Evolutionary conservation across 2,888 invertebrate genomes (phyloP).

Genomic region (Eustalomyia histrio): DNA sequence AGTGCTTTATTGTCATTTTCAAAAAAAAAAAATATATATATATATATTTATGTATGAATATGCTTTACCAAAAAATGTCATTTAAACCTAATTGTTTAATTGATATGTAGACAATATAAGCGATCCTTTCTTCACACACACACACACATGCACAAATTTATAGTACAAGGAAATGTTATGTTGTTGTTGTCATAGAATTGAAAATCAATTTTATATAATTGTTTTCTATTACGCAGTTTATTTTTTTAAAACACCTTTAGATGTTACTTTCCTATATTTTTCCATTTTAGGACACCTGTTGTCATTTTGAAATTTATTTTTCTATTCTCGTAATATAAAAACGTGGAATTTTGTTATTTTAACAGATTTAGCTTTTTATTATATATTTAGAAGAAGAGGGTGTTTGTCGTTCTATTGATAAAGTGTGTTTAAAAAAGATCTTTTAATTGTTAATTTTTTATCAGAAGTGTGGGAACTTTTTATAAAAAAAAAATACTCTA

Average conservation of each 20-base stretch:
- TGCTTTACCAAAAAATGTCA: conserved; percentile 25
- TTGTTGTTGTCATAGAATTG: conserved; percentile 39
- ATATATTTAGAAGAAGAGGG: conserved; percentile 28
- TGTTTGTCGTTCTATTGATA: conserved; percentile 32
- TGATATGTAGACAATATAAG: conserved; percentile 35
- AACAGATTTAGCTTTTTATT: conserved; percentile 60
- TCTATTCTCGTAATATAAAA: background rate
- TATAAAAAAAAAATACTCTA: background rate
- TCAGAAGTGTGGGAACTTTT: conserved; percentile 56
- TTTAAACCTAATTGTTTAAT: conserved; percentile 56
- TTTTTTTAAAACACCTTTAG: conserved; percentile 25
- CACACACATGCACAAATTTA: no score
- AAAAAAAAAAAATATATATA: background rate
- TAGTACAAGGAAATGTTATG: background rate
- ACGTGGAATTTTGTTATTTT: conserved; percentile 58
- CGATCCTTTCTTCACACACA: background rate
- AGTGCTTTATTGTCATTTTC: conserved; percentile 47
- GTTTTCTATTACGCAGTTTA: conserved; percentile 64
- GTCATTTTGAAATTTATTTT: conserved; percentile 5
- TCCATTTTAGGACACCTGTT: conserved; percentile 24
- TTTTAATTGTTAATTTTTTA: conserved; percentile 36
- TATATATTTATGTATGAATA: no score
- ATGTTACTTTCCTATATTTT: background rate
- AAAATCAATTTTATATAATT: conserved; percentile 54
- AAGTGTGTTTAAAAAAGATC: conserved; percentile 26